Conservation (phyloP, 92 coral and sea anemone species). For the Epizoanthus rinbou region DNA sequence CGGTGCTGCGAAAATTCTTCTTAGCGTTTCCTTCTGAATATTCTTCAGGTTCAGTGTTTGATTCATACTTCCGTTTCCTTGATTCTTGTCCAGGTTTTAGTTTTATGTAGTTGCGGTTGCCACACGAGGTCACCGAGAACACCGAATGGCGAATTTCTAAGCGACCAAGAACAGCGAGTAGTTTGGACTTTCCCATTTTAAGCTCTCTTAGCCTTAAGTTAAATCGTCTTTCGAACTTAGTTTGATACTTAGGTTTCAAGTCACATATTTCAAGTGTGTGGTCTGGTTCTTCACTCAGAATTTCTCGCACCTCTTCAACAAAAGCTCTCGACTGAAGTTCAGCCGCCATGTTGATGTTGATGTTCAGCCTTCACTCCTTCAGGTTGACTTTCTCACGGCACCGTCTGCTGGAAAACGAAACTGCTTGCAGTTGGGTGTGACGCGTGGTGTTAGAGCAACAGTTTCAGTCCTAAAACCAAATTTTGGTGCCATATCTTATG, state of each 20-base stretch:
- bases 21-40: background rate
- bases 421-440: too few species aligned
- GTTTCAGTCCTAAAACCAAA: too few species aligned
- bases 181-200: background rate
- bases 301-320: constrained; percentile 25
- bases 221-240: constrained; percentile 26
- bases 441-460: too few species aligned
- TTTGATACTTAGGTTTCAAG: constrained; percentile 30
- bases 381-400: too few species aligned
- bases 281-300: constrained; percentile 40
- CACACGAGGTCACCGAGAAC: background rate
- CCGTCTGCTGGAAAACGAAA: too few species aligned
- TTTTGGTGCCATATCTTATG: too few species aligned
- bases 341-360: too few species aligned
- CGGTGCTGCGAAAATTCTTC: background rate
- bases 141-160: too few species aligned
- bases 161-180: background rate
- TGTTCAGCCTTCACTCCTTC: too few species aligned
- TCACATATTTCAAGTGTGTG: constrained; percentile 24
- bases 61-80: background rate
- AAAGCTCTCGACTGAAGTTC: too few species aligned
- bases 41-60: background rate
- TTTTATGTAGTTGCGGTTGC: constrained; percentile 20
- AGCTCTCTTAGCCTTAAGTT: constrained; percentile 6
- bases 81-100: background rate